phyloP scores from a whole-genome alignment of 2,113 vertebrate genomes.

The Brienomyrus longianalis region DNA sequence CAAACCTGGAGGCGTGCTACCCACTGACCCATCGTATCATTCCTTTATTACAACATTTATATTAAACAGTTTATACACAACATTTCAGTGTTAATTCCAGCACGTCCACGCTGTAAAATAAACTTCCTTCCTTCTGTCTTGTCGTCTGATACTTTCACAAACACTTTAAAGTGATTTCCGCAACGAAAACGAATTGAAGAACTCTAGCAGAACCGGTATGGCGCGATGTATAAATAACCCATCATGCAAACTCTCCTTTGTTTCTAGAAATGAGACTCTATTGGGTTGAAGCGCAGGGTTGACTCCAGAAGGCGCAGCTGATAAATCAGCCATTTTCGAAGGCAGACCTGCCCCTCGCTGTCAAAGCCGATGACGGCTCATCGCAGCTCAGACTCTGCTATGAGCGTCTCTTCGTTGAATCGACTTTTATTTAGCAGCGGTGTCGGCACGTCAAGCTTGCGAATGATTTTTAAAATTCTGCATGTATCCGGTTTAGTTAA shows the following conservation, averaged over 20 bases:
- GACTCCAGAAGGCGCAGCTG: neutral
- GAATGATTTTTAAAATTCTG: neutral
- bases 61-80: neutral
- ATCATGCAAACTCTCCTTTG: neutral
- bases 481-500: neutral
- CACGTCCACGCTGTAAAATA: neutral
- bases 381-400: conserved; percentile 57
- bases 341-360: conserved; percentile 57
- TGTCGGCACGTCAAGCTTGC: neutral
- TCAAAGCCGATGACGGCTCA: conserved; percentile 76
- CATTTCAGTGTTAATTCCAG: neutral
- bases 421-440: conserved; percentile 9
- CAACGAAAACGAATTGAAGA: neutral
- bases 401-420: conserved; percentile 49
- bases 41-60: neutral
- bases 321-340: conserved; percentile 14
- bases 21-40: neutral
- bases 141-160: neutral
- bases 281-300: neutral
- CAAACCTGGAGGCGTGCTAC: neutral
- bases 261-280: neutral
- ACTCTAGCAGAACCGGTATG: neutral
- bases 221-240: neutral
- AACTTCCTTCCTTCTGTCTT: neutral
- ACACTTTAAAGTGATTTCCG: neutral